Evolutionary conservation across 2,888 invertebrate genomes (phyloP).

Genomic region (Tillus elongatus): DNA sequence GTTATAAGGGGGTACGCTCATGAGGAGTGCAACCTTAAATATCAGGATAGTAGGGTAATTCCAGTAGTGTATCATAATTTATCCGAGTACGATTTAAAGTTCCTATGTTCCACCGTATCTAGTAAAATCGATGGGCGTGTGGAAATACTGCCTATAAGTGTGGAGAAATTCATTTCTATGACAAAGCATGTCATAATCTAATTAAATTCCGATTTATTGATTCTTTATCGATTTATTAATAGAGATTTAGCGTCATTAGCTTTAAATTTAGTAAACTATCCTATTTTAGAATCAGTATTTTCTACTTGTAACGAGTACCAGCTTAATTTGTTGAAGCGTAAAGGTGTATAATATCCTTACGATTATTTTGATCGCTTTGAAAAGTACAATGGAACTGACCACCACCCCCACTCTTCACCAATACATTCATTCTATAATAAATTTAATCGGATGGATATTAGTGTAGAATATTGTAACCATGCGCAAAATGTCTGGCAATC

Average conservation of each 20-base stretch:
- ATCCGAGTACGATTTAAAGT: neutral
- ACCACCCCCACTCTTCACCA: too few relatives aligned
- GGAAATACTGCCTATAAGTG: conserved; percentile 3
- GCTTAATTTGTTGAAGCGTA: neutral
- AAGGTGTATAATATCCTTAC: conserved; percentile 7
- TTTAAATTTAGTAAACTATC: too few relatives aligned
- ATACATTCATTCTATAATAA: too few relatives aligned
- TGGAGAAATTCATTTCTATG: conserved; percentile 8
- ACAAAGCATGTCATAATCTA: conserved; percentile 6
- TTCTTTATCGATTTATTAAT: conserved; percentile 10
- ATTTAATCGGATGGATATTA: too few relatives aligned
- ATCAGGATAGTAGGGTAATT: neutral
- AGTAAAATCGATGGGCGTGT: neutral
- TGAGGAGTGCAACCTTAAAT: neutral
- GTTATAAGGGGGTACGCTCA: neutral
- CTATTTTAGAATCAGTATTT: conserved; percentile 8
- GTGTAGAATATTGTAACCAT: too few relatives aligned
- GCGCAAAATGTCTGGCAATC: too few relatives aligned
- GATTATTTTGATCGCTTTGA: too few relatives aligned
- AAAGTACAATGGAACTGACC: too few relatives aligned
- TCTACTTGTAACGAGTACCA: neutral
- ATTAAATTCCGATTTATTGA: conserved; percentile 10
- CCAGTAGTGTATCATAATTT: neutral
- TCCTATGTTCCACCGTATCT: neutral
- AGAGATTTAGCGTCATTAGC: neutral